A percentile compares a stretch with the other conserved stretches of the same genome.
Evolutionary conservation across 35 echinoderm and acorn worm genomes (phyloP).

Genomic region (Ophioderma brevispina): DNA sequence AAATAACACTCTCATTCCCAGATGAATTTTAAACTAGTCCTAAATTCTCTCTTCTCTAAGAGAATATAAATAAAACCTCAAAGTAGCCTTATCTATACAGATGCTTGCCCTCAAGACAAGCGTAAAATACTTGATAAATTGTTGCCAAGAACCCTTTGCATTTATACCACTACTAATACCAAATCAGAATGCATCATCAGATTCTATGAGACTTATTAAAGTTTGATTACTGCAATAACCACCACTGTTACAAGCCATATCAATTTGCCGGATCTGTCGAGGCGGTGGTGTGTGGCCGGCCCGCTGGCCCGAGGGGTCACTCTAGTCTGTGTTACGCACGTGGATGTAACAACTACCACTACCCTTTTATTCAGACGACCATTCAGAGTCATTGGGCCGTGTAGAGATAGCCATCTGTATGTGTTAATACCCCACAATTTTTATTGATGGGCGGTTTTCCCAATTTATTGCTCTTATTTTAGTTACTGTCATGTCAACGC

Average conservation of each 20-base stretch:
- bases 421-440: background rate
- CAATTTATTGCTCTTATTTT: background rate
- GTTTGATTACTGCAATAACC: background rate
- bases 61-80: background rate
- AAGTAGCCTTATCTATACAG: background rate
- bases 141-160: background rate
- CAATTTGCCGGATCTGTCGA: background rate
- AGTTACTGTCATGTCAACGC: background rate
- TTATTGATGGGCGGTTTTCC: background rate
- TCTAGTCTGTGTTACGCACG: background rate
- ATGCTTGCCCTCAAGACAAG: background rate
- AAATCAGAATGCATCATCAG: background rate
- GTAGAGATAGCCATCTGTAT: background rate
- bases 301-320: background rate
- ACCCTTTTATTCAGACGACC: background rate
- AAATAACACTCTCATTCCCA: background rate
- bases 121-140: constrained; percentile 1
- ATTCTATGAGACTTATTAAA: background rate
- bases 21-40: background rate
- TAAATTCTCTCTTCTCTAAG: background rate
- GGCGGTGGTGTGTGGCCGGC: background rate
- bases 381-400: background rate
- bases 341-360: background rate
- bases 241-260: too few species aligned
- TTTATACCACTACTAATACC: background rate